Conservation (phyloP, 2,797 vertebrate species). For the Myiothlypis coronata region DNA sequence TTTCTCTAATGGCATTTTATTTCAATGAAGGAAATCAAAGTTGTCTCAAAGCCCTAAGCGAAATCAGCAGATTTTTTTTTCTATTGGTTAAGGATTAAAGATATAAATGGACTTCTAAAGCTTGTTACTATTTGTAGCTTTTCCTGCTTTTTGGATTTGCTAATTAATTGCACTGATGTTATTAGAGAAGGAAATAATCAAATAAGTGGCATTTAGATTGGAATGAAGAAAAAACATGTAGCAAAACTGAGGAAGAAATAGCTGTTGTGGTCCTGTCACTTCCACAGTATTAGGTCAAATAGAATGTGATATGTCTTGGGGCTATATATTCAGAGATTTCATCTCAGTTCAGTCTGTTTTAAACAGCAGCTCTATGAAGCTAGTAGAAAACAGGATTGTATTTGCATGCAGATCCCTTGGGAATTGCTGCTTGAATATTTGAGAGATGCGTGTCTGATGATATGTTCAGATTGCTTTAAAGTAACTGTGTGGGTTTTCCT, state of each 20-base stretch:
- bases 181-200: not conserved
- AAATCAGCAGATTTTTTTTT: not conserved
- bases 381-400: conserved; percentile 25
- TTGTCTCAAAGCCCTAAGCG: not conserved
- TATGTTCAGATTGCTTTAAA: not conserved
- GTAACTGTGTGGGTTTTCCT: not conserved
- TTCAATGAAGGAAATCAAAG: not conserved
- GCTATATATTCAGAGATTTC: conserved; percentile 34
- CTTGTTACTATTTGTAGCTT: not conserved
- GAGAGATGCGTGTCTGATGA: not conserved
- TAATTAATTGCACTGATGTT: not conserved
- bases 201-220: not conserved
- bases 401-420: conserved; percentile 12
- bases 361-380: conserved; percentile 18
- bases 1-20: not conserved
- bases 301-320: conserved; percentile 32
- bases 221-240: not conserved
- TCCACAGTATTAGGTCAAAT: conserved; percentile 31
- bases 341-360: conserved; percentile 34
- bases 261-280: not conserved
- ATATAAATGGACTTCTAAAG: not conserved
- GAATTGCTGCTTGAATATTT: not conserved
- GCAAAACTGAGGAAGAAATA: not conserved
- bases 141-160: not conserved
- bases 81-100: not conserved